Percentiles rank a stretch among this genome's conserved stretches.
phyloP scores from a whole-genome alignment of 2,888 invertebrate species.

The Morpho helenor region DNA sequence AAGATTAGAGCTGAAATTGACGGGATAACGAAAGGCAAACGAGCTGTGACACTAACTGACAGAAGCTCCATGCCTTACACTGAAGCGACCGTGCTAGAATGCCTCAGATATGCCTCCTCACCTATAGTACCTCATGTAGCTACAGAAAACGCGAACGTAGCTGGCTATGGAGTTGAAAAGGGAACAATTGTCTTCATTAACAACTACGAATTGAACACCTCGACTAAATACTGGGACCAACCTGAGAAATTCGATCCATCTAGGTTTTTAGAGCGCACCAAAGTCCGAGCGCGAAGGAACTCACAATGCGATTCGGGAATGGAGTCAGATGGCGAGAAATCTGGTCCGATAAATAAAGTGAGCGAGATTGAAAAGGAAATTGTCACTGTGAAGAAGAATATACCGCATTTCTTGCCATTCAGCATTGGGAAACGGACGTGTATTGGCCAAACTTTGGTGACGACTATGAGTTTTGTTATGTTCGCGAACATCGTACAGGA shows the following conservation, averaged over 20 bases:
- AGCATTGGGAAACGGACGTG: constrained; percentile 93
- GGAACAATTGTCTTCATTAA: constrained; percentile 91
- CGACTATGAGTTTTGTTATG: constrained; percentile 86
- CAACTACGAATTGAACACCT: constrained; percentile 89
- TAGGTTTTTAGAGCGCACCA: constrained; percentile 81
- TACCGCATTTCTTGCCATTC: constrained; percentile 89
- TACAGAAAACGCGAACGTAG: constrained; percentile 85
- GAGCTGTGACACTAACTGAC: constrained; percentile 82
- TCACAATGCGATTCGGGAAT: constrained; percentile 78
- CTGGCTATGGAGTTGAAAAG: constrained; percentile 85
- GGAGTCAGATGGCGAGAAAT: constrained; percentile 69
- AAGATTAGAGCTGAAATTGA: constrained; percentile 86
- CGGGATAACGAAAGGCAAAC: constrained; percentile 72
- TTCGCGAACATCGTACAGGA: constrained; percentile 85
- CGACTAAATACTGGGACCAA: constrained; percentile 84
- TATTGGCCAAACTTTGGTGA: constrained; percentile 89
- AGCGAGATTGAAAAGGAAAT: constrained; percentile 55
- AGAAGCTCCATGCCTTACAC: constrained; percentile 86
- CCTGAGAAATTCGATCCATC: constrained; percentile 87
- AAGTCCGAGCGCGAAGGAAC: constrained; percentile 51
- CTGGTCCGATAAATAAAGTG: constrained; percentile 38
- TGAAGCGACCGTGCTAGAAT: constrained; percentile 89
- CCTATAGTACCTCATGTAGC: constrained; percentile 95
- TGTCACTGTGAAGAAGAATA: constrained; percentile 70
- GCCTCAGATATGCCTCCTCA: constrained; percentile 88